These are phyloP conservation scores for Monochamus saltuarius DNA, from an alignment of 1,140 invertebrate species.

Conservation along the genomic window DNA sequence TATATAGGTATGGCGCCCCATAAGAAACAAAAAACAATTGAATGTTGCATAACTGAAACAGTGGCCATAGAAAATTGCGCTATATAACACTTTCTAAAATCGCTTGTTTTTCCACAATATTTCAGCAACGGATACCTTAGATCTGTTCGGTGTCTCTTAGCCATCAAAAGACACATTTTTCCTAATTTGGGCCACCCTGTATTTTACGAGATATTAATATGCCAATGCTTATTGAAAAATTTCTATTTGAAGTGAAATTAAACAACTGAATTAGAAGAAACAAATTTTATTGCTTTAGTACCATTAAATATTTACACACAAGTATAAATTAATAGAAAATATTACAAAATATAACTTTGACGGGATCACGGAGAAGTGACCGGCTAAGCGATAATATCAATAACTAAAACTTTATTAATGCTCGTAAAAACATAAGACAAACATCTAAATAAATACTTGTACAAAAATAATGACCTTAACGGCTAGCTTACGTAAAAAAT, in stretches of 20 bases:
- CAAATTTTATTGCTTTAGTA: conserved; percentile 43
- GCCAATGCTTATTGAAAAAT: neutral
- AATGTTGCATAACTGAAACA: too few relatives aligned
- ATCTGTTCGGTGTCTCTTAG: too few relatives aligned
- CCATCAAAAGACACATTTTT: too few relatives aligned
- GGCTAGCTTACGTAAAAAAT: conserved; percentile 13
- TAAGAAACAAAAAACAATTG: too few relatives aligned
- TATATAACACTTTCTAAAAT: too few relatives aligned
- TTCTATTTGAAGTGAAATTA: neutral
- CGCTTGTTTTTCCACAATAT: too few relatives aligned
- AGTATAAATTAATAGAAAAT: conserved; percentile 40
- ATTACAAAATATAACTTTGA: conserved; percentile 38
- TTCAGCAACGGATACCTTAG: too few relatives aligned
- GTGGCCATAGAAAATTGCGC: too few relatives aligned
- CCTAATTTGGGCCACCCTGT: neutral
- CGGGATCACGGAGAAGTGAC: conserved; percentile 14
- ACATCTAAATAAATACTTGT: conserved; percentile 34
- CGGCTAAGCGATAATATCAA: conserved; percentile 26
- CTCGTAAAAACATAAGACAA: conserved; percentile 16
- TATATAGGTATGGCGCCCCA: too few relatives aligned
- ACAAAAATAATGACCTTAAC: conserved; percentile 27
- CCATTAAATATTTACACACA: conserved; percentile 38
- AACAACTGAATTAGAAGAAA: conserved; percentile 30
- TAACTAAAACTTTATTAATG: conserved; percentile 23
- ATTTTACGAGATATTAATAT: neutral